Conservation (phyloP, 2,888 invertebrate genomes). For the Epinotia bilunana region DNA sequence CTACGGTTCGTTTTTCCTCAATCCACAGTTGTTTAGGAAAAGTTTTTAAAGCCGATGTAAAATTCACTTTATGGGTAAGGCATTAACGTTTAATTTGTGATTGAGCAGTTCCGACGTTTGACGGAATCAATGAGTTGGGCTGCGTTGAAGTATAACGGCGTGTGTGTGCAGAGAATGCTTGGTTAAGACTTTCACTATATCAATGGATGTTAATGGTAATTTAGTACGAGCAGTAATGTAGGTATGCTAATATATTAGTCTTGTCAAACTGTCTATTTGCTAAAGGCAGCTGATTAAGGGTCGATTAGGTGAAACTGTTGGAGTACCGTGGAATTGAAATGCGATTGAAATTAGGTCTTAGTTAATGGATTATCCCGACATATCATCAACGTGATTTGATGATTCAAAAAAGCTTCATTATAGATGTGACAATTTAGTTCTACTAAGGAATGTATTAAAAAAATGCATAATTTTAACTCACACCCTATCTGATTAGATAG, state of each 20-base stretch:
- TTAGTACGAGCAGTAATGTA: constrained; percentile 11
- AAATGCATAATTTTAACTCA: no score
- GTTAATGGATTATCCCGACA: neutral
- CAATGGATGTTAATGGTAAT: neutral
- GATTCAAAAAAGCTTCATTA: no score
- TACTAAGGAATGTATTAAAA: no score
- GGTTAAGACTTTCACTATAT: neutral
- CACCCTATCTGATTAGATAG: no score
- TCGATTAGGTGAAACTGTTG: neutral
- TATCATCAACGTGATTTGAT: neutral
- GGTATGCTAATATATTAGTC: constrained; percentile 27
- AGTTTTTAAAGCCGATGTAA: constrained; percentile 14
- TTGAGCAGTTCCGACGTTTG: no score
- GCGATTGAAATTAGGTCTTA: constrained; percentile 7
- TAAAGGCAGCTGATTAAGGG: constrained; percentile 6
- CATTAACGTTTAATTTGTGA: constrained; percentile 2
- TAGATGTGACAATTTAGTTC: no score
- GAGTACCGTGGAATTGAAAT: constrained; percentile 9
- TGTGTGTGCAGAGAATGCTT: neutral
- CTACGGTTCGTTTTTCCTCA: neutral
- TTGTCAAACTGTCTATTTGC: constrained; percentile 20
- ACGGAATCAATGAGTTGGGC: neutral
- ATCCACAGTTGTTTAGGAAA: neutral
- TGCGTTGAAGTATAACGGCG: neutral
- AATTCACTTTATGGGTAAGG: neutral